Base-by-base conservation (phyloP, 2,888 invertebrate species). In the Cyrtodaria siliqua region DNA sequence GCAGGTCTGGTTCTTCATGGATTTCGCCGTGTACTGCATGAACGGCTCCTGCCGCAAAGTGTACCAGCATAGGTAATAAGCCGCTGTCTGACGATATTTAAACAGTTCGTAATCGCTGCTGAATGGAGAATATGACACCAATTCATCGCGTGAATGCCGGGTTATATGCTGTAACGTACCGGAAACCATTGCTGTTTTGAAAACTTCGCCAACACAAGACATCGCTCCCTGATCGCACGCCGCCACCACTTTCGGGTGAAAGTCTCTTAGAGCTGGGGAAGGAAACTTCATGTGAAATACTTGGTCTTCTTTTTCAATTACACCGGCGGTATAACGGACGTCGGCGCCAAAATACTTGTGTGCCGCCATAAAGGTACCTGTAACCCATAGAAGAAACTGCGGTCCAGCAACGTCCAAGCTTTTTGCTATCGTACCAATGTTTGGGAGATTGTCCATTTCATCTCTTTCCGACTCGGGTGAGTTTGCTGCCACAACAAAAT, bases 1-100 rank as follows among this genome's bases (percentile, higher is more conserved):
- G 67, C 90, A 90, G 0, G 67, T 57, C 0, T 52, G 47, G 0
- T 56, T 57, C 0, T 49, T 55, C 24, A 79, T 63, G 6, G 26
- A 14, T 14, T 20, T 23, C 4, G 12, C 52, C 14, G 52, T 52
- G 16, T 18, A 52, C 16, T 52, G 3, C 24, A 52, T 14, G 26
- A 57, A 49, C 16, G 42, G 55, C 9, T 79, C 72, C 14, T 75
- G 57, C 38, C 69, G 61, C 66, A 89, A 70, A 1, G 90, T 86
- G 73, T 81, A 87, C 87, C 87, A 89, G 60, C 91, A 91, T 83
- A 91, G 53, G 81, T 85, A 91, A 69, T 91, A 91, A 8, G 77
- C 73, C 1, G 88, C 90, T 0, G 90, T 86, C 6, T 83, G 83
- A 27, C 87, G 60, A 59, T 74, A 88, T 18, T 73, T 79, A 57